Evolutionary conservation across 2,888 invertebrate species (phyloP).

Genomic region (Liodrosophila aerea): DNA sequence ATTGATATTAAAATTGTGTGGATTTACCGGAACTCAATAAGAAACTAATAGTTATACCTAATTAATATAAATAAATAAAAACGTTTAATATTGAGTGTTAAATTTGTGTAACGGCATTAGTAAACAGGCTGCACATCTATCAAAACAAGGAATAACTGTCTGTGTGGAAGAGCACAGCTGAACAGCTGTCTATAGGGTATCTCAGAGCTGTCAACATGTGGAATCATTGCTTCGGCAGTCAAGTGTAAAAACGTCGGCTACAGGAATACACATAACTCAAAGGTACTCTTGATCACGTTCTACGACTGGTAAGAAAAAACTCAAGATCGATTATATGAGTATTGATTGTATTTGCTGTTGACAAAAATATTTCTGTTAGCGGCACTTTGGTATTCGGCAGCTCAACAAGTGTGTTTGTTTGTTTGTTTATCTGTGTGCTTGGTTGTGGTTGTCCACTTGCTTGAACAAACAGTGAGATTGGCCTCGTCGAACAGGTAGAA

Average conservation of each 20-base stretch:
- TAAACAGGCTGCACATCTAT: no score
- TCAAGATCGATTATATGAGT: slow-evolving; percentile 19
- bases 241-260: no score
- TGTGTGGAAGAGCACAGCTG: background rate
- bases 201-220: background rate
- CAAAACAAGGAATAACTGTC: no score
- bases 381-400: slow-evolving; percentile 51
- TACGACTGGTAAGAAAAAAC: background rate
- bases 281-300: background rate
- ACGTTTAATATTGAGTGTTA: no score
- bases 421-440: background rate
- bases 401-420: slow-evolving; percentile 45
- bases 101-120: no score
- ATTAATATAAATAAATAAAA: no score
- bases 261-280: no score
- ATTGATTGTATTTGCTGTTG: slow-evolving; percentile 26
- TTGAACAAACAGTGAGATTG: slow-evolving; percentile 58
- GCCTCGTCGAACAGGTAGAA: slow-evolving; percentile 39
- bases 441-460: slow-evolving; percentile 42
- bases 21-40: no score
- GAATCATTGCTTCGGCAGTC: no score
- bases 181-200: slow-evolving; percentile 18
- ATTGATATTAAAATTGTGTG: no score
- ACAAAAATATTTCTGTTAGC: slow-evolving; percentile 27
- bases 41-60: no score